These are phyloP conservation scores for Tenthredo mesomela DNA, from an alignment of 2,888 invertebrate genomes.

Conservation along the genomic window DNA sequence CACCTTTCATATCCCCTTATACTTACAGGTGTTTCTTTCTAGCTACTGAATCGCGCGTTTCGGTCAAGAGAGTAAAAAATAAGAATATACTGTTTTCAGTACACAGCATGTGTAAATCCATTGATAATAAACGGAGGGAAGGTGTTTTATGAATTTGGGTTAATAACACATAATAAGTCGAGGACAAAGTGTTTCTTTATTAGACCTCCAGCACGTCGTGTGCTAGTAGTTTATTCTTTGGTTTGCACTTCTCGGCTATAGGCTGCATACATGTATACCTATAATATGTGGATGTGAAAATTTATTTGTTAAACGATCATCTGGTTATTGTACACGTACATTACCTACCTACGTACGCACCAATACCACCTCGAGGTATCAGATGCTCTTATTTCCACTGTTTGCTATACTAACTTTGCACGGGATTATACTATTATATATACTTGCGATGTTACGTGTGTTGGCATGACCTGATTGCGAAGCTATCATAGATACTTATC, in stretches of 20 bases:
- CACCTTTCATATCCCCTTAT: not conserved
- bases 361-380: conserved; percentile 56
- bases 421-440: conserved; percentile 64
- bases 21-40: not conserved
- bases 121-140: not conserved
- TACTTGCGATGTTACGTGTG: not conserved
- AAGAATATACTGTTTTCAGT: not conserved
- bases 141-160: conserved; percentile 2
- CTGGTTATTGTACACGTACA: not conserved
- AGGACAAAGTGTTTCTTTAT: not conserved
- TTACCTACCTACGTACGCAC: not conserved
- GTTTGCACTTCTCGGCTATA: not conserved
- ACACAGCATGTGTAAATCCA: not conserved
- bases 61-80: not conserved
- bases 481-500: not conserved
- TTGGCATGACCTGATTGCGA: not conserved
- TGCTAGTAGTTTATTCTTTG: not conserved
- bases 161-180: conserved; percentile 1
- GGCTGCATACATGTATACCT: not conserved
- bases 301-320: conserved; percentile 32
- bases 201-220: not conserved
- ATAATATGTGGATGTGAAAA: not conserved
- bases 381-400: conserved; percentile 70
- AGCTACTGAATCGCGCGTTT: not conserved
- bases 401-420: conserved; percentile 59